Evolutionary conservation across 1,140 invertebrate genomes (phyloP), one percentile per base, ranked within the genome.

Genomic region (Chymomyza costata): DNA sequence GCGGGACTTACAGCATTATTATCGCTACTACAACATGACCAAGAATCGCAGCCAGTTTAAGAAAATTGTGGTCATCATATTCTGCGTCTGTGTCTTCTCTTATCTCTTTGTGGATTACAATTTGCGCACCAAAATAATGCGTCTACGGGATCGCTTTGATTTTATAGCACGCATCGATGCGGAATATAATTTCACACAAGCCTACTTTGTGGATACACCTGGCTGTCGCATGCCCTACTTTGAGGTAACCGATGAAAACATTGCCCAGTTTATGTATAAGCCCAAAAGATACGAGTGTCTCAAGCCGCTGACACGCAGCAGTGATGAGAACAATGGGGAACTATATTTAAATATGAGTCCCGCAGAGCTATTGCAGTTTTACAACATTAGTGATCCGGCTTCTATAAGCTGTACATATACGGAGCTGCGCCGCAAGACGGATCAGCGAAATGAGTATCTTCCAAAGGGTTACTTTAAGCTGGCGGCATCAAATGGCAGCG

Each of bases 181-280:
- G 15, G 50, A 61, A 0, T 67, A 83, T 2, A 83, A 82, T 19
- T 39, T 62, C n/a, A 85, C 34, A 1, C 70, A 82, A 53, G 43
- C 86, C 56, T 89, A 87, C 35, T 89, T 89, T 10, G 90, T 95
- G n/a, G 88, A 91, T 60, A 94, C 91, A 1, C 85, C 88, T 6
- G 92, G 93, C 14, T 97, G 95, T 81, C 90, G 90, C 2, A 94
- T 96, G 61, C 93, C 94, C 1, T 89, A 90, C 6, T 87, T 96
- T 43, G 89, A 92, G 60, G 90, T 93, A 0, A 90, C 90, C 39
- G 92, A 95, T 82, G 82, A 35, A 18, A 87, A 85, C 10, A 87
- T 91, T 14, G 85, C 83, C 65, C 34, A 83, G 82, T 45, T 85
- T 68, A 16, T 83, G 87, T 66, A 25, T 41, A 31, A 68, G 60